Percentiles rank a stretch among this genome's conserved stretches.
These are phyloP conservation scores for Diachrysia chrysitis DNA, from an alignment of 2,888 invertebrate genomes.

Conservation along the genomic window DNA sequence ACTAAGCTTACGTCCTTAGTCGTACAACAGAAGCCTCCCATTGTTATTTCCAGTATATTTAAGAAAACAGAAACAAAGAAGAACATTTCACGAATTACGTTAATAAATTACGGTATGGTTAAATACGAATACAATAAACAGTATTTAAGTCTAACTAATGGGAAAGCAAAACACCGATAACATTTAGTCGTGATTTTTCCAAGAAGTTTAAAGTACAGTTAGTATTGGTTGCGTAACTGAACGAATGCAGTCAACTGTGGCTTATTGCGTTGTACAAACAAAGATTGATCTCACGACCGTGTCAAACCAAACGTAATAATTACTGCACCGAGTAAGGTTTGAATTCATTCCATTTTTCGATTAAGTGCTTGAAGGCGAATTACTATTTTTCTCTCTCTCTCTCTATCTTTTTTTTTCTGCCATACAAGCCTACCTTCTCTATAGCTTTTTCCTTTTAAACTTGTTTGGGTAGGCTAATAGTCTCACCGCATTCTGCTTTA, in stretches of 20 bases:
- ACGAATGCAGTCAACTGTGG: conserved; percentile 61
- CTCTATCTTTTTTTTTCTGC: too few relatives aligned
- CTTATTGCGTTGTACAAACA: conserved; percentile 65
- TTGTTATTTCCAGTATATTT: not conserved
- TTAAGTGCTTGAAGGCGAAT: not conserved
- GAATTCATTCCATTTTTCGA: not conserved
- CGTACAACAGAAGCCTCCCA: not conserved
- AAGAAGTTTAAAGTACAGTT: conserved; percentile 30
- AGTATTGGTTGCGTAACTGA: conserved; percentile 55
- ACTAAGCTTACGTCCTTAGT: not conserved
- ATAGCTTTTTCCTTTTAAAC: too few relatives aligned
- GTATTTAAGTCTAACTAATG: conserved; percentile 25
- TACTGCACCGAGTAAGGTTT: conserved; percentile 21
- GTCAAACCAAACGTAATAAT: conserved; percentile 62
- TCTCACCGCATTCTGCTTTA: too few relatives aligned
- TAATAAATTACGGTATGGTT: not conserved
- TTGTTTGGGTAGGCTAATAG: too few relatives aligned
- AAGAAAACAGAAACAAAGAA: not conserved
- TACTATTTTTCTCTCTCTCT: not conserved
- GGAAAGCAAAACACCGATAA: conserved; percentile 37
- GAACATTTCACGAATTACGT: not conserved
- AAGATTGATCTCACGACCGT: conserved; percentile 68
- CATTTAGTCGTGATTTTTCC: conserved; percentile 38
- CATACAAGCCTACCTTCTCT: too few relatives aligned
- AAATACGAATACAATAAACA: conserved; percentile 16